Base-by-base conservation (phyloP, 37 sponge, comb jelly and placozoan species). In the Halichondria panicea region DNA sequence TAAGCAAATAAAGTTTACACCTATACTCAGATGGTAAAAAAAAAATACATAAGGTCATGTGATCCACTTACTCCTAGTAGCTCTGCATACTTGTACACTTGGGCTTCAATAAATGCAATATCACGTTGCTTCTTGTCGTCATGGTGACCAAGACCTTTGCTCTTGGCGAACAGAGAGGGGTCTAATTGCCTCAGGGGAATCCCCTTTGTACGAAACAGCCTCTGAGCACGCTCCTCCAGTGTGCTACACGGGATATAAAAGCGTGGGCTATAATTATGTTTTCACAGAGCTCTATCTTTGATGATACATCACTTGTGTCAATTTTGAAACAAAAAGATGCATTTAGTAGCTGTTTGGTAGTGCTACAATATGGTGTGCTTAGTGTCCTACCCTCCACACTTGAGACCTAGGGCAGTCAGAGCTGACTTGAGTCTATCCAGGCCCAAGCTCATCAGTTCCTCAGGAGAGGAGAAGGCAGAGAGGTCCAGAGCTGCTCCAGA, bases 361-460 rank as follows among this genome's bases (percentile, higher is more conserved):
- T 62, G 12, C 11, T 32, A 24, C 43, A 24, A n/a, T n/a, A n/a
- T n/a, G n/a, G n/a, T n/a, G n/a, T n/a, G n/a, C n/a, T n/a, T n/a
- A n/a, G n/a, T 31, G 1, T 7, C 94, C 70, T 35, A 94, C 93
- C 97, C 99, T 48, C 99, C 99, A 87, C 99, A 98, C 83, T 98
- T 98, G 27, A 98, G 70, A 0, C 94, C 92, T 46, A 88, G 80
- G 35, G 99, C 96, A 82, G 75, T 85, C 31, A 98, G 89, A 9
- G 94, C 96, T 27, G 94, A 90, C 76, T 98, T 98, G 31, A 98
- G 87, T 46, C 96, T 62, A 66, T 95, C 96, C 66, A 98, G 84
- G 3, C 99, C 99, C 6, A 98, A 82, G n/a, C 89, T 88, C 79
- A 90, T 87, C 68, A 98, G 79, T 60, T 98, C 96, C 71, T 97